Percentiles rank a stretch among this genome's conserved stretches.
phyloP scores from a whole-genome alignment of 2,113 vertebrate genomes.

The Pogonocichla stellata region DNA sequence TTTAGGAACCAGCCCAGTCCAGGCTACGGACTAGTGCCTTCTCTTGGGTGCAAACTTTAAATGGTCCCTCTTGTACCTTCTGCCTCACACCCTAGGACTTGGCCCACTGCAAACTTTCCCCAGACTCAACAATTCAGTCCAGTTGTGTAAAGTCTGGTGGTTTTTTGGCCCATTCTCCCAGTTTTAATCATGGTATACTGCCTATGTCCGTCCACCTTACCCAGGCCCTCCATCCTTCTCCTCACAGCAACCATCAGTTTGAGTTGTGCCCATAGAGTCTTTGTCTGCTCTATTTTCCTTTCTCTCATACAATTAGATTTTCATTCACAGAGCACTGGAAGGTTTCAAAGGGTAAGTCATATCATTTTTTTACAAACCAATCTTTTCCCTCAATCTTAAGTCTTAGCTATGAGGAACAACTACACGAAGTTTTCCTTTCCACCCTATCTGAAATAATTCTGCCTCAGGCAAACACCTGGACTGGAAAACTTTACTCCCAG shows the following conservation, averaged over 20 bases:
- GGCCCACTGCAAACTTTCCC: background rate
- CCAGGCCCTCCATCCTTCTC: background rate
- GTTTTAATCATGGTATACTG: background rate
- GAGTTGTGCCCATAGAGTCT: background rate
- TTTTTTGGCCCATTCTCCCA: background rate
- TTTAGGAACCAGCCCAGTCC: background rate
- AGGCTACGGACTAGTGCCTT: background rate
- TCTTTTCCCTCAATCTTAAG: background rate
- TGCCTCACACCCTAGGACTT: background rate
- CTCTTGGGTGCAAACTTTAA: background rate
- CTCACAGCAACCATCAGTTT: background rate
- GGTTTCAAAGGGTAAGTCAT: background rate
- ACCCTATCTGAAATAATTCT: background rate
- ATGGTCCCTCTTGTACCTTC: background rate
- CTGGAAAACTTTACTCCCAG: constrained; percentile 35
- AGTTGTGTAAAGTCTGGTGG: background rate
- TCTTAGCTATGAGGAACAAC: background rate
- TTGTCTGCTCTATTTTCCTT: background rate
- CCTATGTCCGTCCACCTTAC: background rate
- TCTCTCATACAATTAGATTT: background rate
- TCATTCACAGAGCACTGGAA: background rate
- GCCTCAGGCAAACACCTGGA: constrained; percentile 47
- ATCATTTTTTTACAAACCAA: background rate
- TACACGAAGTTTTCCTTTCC: background rate
- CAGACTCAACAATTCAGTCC: background rate